phyloP scores from a whole-genome alignment of 2,888 invertebrate species.

The Hydroisotoma schaefferi region DNA sequence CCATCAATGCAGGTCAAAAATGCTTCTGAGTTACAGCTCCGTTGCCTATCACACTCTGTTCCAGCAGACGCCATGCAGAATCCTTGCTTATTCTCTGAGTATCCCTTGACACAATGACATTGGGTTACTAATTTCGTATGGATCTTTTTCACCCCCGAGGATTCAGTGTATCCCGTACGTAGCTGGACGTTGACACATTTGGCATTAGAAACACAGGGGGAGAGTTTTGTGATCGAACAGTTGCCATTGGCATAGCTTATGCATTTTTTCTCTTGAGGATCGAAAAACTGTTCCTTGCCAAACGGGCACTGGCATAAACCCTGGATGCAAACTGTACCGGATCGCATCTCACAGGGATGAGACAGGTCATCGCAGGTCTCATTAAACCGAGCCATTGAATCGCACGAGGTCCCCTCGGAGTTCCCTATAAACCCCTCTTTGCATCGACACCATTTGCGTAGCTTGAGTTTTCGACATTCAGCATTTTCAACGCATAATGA shows the following conservation, averaged over 20 bases:
- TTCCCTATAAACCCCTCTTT: conserved; percentile 27
- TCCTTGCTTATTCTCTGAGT: conserved; percentile 24
- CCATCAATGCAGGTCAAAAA: conserved; percentile 30
- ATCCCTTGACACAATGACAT: conserved; percentile 30
- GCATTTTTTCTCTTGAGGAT: conserved; percentile 21
- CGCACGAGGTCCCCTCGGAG: conserved; percentile 26
- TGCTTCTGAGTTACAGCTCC: conserved; percentile 30
- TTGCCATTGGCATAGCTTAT: conserved; percentile 33
- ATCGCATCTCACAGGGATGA: conserved; percentile 26
- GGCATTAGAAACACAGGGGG: conserved; percentile 29
- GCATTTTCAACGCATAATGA: conserved; percentile 30
- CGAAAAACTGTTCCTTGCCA: conserved; percentile 29
- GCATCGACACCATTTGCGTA: conserved; percentile 37
- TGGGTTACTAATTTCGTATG: conserved; percentile 33
- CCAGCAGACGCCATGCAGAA: conserved; percentile 26
- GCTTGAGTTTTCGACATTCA: conserved; percentile 34
- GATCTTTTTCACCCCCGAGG: conserved; percentile 34
- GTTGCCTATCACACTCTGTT: conserved; percentile 19
- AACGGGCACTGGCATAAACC: conserved; percentile 33
- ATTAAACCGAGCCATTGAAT: conserved; percentile 22
- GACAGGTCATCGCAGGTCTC: conserved; percentile 27
- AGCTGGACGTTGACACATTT: conserved; percentile 32
- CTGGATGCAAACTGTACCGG: conserved; percentile 27
- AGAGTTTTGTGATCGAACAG: conserved; percentile 20
- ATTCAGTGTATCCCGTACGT: conserved; percentile 29